phyloP scores from a whole-genome alignment of 2,888 invertebrate genomes.

The Brachypterus glaber region DNA sequence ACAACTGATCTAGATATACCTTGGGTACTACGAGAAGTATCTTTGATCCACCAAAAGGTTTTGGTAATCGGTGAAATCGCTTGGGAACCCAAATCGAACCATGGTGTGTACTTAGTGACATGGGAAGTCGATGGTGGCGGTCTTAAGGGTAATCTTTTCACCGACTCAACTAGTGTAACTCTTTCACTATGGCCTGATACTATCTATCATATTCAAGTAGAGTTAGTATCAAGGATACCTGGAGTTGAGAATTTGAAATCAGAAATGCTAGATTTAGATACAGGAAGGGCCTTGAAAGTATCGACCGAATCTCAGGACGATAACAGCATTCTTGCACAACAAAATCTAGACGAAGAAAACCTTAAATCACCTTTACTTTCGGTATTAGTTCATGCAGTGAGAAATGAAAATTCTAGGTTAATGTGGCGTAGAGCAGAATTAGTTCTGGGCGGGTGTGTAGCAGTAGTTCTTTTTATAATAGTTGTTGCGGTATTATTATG shows the following conservation, averaged over 20 bases:
- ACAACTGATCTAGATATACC: conserved; percentile 45
- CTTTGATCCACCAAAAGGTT: conserved; percentile 63
- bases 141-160: conserved; percentile 70
- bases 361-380: conserved; percentile 47
- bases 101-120: conserved; percentile 66
- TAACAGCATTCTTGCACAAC: conserved; percentile 45
- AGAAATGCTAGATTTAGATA: conserved; percentile 56
- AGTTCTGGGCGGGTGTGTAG: conserved; percentile 51
- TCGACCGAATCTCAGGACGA: conserved; percentile 56
- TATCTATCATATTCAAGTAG: conserved; percentile 71
- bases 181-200: conserved; percentile 74
- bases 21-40: conserved; percentile 59
- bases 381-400: conserved; percentile 53
- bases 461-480: conserved; percentile 42
- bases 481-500: conserved; percentile 47
- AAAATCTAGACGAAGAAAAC: conserved; percentile 38
- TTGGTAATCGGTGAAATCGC: conserved; percentile 62
- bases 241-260: conserved; percentile 54
- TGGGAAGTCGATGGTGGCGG: conserved; percentile 80
- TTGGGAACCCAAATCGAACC: conserved; percentile 58
- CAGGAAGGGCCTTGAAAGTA: conserved; percentile 53
- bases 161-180: conserved; percentile 69
- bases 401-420: conserved; percentile 49
- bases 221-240: conserved; percentile 51
- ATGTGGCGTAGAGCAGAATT: conserved; percentile 49